These are phyloP conservation scores for Platycnemis pennipes DNA, from an alignment of 2,888 invertebrate genomes.

Conservation along the genomic window DNA sequence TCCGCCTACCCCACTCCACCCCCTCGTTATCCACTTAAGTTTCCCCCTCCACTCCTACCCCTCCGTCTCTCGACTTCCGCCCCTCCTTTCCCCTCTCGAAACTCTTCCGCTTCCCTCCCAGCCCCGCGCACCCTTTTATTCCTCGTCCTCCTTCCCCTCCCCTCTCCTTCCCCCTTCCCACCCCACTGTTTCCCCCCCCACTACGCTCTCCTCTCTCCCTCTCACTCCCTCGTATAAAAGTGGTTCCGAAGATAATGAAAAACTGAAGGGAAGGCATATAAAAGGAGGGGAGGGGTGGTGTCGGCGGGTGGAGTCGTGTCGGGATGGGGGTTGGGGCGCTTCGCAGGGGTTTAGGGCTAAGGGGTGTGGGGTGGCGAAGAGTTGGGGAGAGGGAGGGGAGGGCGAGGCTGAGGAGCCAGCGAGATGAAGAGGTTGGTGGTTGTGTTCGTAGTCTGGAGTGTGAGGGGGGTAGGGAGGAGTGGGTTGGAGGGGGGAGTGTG, in stretches of 20 bases:
- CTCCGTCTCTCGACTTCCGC: neutral
- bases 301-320: too few relatives aligned
- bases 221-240: slow-evolving; percentile 40
- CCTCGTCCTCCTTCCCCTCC: neutral
- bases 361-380: neutral
- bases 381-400: neutral
- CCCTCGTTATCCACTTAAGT: slow-evolving; percentile 62
- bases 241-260: slow-evolving; percentile 68
- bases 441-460: neutral
- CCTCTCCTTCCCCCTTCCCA: neutral
- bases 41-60: neutral
- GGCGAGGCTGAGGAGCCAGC: neutral
- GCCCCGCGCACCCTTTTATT: neutral
- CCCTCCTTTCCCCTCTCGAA: neutral
- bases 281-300: neutral
- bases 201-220: slow-evolving; percentile 33
- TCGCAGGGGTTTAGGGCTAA: too few relatives aligned
- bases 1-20: neutral
- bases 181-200: neutral
- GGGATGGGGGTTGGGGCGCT: too few relatives aligned
- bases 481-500: neutral
- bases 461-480: too few relatives aligned
- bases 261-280: slow-evolving; percentile 47
- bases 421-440: neutral
- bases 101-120: neutral